Evolutionary conservation across 2,113 vertebrate species (phyloP), one percentile per base, ranked within the genome.

Genomic region (Oplegnathus fasciatus): DNA sequence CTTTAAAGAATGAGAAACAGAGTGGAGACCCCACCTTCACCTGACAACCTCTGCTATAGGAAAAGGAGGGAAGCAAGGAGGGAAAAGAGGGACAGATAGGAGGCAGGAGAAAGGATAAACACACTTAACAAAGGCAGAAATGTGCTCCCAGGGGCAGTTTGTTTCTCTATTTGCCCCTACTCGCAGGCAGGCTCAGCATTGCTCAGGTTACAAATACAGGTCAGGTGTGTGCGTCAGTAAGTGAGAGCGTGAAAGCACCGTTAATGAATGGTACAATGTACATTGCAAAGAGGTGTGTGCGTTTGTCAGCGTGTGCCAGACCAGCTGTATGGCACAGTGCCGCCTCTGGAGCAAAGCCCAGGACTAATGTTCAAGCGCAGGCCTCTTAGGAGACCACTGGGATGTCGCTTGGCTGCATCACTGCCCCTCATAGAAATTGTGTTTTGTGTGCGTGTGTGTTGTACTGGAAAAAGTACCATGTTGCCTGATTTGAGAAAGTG

Each of bases 151-250:
- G 81, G 82, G 92, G 79, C 84, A 88, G 92, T 89, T 69, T 88
- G 85, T 75, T 91, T 87, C 88, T 90, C 10, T 73, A 83, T 93
- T 90, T 94, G 90, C 91, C 88, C 28, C 70, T 89, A 72, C 92
- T 91, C 11, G 77, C 87, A 93, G 88, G 86, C 84, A 80, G 78
- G 86, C 87, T 86, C 83, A 75, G n/a, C 82, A 26, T 73, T 64
- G 83, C 92, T 95, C 92, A 73, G 88, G 91, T 95, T 96, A 94
- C 94, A 94, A 84, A 88, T 84, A 62, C 78, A 75, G 91, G 86
- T 94, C 89, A 93, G 89, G 90, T 88, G 82, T 80, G 84, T 89
- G 89, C 32, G 79, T 88, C 69, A 61, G 78, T 78, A 68, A 66
- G 72, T 55, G 71, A 58, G 61, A 24, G 85, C n/a, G 26, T 89